Evolutionary conservation across 2,797 vertebrate genomes (phyloP).

Genomic region (Tarsius wallacei): DNA sequence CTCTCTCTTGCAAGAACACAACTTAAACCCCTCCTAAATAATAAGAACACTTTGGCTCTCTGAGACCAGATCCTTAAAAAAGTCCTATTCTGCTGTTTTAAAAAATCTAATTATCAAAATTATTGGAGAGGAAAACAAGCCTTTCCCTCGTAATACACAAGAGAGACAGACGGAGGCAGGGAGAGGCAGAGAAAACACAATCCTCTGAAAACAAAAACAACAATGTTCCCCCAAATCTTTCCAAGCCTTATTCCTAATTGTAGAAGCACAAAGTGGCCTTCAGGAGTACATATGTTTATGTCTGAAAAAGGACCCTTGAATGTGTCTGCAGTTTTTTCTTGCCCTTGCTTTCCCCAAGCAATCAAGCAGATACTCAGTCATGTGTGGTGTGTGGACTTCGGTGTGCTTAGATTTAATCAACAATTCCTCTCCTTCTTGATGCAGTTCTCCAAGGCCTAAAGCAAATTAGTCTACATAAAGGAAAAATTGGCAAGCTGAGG

Average conservation of each 20-base stretch:
- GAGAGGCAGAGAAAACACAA: not conserved
- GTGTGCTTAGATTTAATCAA: slow-evolving; percentile 19
- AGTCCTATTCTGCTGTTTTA: slow-evolving; percentile 37
- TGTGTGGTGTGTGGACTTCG: not conserved
- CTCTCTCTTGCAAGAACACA: not conserved
- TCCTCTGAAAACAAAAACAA: not conserved
- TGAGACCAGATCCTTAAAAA: not conserved
- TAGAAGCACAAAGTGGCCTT: slow-evolving; percentile 14
- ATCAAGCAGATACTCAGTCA: slow-evolving; percentile 34
- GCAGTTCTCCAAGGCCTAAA: slow-evolving; percentile 19
- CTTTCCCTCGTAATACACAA: not conserved
- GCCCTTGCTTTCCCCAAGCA: not conserved
- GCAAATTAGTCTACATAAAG: not conserved
- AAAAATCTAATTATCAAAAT: slow-evolving; percentile 62
- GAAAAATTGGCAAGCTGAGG: not conserved
- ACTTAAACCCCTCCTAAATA: not conserved
- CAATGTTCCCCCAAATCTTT: not conserved
- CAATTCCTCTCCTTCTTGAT: slow-evolving; percentile 22
- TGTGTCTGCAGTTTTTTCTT: slow-evolving; percentile 4
- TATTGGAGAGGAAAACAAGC: slow-evolving; percentile 16
- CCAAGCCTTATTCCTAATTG: slow-evolving; percentile 37
- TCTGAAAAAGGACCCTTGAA: slow-evolving; percentile 27
- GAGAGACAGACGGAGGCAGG: not conserved
- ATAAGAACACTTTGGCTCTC: slow-evolving; percentile 21
- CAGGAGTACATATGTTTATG: not conserved